Conservation (phyloP, 2,888 invertebrate genomes). For the Acheta domesticus region DNA sequence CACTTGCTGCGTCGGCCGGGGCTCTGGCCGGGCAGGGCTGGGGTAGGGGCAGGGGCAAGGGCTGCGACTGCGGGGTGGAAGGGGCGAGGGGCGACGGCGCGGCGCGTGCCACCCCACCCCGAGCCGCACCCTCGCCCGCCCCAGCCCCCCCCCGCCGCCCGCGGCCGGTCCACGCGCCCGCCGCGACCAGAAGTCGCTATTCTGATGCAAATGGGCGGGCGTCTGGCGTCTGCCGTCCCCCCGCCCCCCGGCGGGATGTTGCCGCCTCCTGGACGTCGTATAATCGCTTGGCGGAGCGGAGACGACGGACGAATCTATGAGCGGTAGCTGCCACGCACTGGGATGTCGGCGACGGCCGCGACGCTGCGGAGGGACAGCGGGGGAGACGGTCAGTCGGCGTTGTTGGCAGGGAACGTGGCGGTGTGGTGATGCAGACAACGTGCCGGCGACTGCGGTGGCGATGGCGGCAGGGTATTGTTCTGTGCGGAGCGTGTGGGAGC, state of each 20-base stretch:
- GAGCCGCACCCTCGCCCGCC: background rate
- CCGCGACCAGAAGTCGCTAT: background rate
- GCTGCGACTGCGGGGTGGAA: no score
- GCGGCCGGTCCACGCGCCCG: background rate
- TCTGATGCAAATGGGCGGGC: background rate
- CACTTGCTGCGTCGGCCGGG: background rate
- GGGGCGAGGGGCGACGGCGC: background rate
- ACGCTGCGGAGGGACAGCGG: no score
- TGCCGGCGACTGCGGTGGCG: background rate
- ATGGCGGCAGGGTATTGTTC: background rate
- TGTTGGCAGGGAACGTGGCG: no score
- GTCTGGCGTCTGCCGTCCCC: background rate
- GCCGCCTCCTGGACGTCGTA: no score
- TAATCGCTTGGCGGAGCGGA: no score
- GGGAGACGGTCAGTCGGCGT: no score
- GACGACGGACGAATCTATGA: no score
- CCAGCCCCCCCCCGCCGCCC: background rate
- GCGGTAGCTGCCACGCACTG: no score
- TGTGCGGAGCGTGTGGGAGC: background rate
- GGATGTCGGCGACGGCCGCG: no score
- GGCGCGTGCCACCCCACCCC: background rate
- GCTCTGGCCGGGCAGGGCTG: background rate
- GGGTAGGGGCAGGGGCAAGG: background rate
- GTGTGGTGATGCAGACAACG: no score
- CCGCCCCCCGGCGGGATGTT: background rate